Evolutionary conservation across 2,797 vertebrate species (phyloP), one percentile per base, ranked within the genome.

Genomic region (Parambassis ranga): DNA sequence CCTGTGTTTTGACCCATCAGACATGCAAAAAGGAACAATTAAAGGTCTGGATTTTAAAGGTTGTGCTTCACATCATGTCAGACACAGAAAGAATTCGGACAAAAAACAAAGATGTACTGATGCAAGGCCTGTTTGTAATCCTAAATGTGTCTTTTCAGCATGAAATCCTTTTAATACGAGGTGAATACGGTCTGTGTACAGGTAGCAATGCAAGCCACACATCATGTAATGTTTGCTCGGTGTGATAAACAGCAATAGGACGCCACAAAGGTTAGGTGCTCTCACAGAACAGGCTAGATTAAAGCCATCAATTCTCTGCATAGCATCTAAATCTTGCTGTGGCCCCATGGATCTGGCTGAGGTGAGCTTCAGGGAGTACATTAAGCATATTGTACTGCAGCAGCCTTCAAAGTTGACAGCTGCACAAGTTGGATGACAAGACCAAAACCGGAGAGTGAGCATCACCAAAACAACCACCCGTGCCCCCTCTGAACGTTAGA

Each of bases 351-450:
- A 64, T 38, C 15, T 72, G 33, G 65, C 67, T 65, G 32, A 28
- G 19, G 44, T 28, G 48, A 71, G 62, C 70, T 71, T 16, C 15
- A 2, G 46, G 20, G 18, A n/a, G 38, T 44, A 64, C 73, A 76
- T 72, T 32, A 58, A 51, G 49, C 64, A 48, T 19, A 56, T 19
- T 60, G n/a, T 55, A 36, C 66, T 76, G 68, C 60, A 57, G 60
- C 68, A 73, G 58, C 26, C 50, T 49, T 66, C 52, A 64, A 75
- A 69, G 66, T 71, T 83, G 75, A 87, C 81, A 85, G 75, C 77
- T 67, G 42, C 30, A 43, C 26, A 49, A 48, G 37, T 35, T 43
- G n/a, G 4, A 75, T 67, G 75, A 71, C 73, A 58, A 49, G 42
- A 65, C 51, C 35, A 15, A 22, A 62, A 22, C 20, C 32, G 50